phyloP scores from a whole-genome alignment of 2,113 vertebrate genomes.

The Brachyhypopomus occidentalis region DNA sequence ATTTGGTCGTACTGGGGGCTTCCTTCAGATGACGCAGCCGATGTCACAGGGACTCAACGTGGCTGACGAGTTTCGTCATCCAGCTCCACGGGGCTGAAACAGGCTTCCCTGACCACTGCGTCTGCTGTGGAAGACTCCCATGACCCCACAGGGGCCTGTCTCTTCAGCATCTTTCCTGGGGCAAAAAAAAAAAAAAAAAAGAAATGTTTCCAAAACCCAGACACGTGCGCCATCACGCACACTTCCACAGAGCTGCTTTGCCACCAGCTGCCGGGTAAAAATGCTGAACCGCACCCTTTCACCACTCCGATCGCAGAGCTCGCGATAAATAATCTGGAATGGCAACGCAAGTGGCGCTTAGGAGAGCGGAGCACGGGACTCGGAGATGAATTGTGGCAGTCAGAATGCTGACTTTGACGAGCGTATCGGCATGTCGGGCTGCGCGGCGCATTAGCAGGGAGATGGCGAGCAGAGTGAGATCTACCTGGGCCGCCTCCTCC shows the following conservation, averaged over 20 bases:
- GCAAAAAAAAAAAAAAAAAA: slow-evolving; percentile 8
- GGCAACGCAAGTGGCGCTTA: slow-evolving; percentile 50
- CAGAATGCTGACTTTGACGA: slow-evolving; percentile 58
- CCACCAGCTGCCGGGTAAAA: slow-evolving; percentile 37
- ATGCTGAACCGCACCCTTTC: slow-evolving; percentile 50
- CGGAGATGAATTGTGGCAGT: slow-evolving; percentile 57
- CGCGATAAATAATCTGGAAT: slow-evolving; percentile 51
- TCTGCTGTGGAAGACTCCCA: neutral
- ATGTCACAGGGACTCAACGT: neutral
- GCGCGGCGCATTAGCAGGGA: slow-evolving; percentile 48
- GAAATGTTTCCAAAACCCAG: neutral
- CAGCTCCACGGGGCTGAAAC: too few relatives aligned
- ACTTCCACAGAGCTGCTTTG: slow-evolving; percentile 32
- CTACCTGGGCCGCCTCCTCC: slow-evolving; percentile 49
- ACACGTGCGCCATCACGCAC: neutral
- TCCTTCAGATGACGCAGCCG: slow-evolving; percentile 5
- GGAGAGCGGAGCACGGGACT: slow-evolving; percentile 43
- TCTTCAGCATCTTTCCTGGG: neutral
- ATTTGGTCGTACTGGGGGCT: too few relatives aligned
- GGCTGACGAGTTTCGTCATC: neutral
- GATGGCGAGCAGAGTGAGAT: slow-evolving; percentile 51
- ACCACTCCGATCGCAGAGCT: slow-evolving; percentile 47
- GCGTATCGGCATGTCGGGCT: slow-evolving; percentile 54
- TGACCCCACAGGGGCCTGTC: neutral
- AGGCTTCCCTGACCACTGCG: neutral